These are phyloP conservation scores for Pseudomyrmex cubaensis DNA, from an alignment of 1,140 invertebrate species.

Conservation along the genomic window DNA sequence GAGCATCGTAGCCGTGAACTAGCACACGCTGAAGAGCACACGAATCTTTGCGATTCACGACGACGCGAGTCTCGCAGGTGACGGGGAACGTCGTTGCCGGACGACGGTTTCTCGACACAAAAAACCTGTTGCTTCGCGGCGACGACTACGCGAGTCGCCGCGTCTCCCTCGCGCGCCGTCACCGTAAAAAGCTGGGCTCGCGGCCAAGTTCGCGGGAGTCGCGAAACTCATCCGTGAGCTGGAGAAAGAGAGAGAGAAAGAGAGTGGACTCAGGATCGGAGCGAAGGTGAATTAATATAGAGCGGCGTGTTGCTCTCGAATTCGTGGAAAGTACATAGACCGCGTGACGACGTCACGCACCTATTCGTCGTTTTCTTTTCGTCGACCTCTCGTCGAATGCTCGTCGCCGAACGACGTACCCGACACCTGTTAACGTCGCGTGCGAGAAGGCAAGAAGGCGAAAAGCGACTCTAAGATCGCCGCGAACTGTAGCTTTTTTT, in stretches of 20 bases:
- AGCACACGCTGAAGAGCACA: too few species aligned
- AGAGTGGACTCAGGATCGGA: background rate
- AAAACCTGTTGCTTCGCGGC: constrained; percentile 76
- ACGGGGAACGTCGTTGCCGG: constrained; percentile 41
- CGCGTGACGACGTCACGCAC: background rate
- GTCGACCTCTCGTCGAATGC: background rate
- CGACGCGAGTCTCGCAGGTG: background rate
- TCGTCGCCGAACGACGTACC: too few species aligned
- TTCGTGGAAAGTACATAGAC: background rate
- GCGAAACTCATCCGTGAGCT: background rate
- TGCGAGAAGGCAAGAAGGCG: background rate
- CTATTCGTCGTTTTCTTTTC: too few species aligned
- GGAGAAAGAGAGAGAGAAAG: background rate
- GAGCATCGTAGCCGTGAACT: background rate
- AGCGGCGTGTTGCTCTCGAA: background rate
- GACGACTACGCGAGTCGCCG: constrained; percentile 46
- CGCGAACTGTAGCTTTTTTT: background rate
- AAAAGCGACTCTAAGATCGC: background rate
- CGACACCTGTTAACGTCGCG: constrained; percentile 10
- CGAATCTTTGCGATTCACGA: background rate
- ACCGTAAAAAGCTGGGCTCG: constrained; percentile 17
- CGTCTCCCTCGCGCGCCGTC: constrained; percentile 27
- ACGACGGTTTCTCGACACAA: constrained; percentile 54
- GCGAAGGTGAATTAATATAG: constrained; percentile 23
- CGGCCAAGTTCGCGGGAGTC: constrained; percentile 37